Conservation (phyloP, 2,797 vertebrate genomes). For the Cirrhinus mrigala region DNA sequence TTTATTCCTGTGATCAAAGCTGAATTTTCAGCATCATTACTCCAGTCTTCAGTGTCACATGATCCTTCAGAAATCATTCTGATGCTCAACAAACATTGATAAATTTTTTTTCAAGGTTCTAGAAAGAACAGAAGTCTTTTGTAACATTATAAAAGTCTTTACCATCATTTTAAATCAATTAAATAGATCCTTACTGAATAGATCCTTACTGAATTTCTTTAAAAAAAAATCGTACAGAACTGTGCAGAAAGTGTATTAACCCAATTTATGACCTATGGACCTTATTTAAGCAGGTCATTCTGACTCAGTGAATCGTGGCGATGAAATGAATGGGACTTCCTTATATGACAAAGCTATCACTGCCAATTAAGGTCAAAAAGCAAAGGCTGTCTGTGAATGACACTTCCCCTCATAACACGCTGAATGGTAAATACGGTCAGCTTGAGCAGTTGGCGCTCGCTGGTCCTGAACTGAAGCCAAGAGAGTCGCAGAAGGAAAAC, state of each 20-base stretch:
- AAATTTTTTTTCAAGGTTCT: neutral
- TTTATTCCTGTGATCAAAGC: neutral
- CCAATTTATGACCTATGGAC: neutral
- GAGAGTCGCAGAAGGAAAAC: conserved; percentile 21
- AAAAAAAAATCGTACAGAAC: too few species aligned
- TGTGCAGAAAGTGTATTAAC: neutral
- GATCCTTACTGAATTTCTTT: neutral
- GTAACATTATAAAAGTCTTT: neutral
- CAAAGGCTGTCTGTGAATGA: neutral
- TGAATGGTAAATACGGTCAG: conserved; percentile 24
- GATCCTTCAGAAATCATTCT: neutral
- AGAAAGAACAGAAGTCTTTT: neutral
- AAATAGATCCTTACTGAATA: neutral
- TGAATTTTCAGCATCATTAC: neutral
- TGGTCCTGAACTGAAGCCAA: conserved; percentile 36
- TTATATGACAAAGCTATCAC: neutral
- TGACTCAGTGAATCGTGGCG: neutral
- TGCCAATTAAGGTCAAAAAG: conserved; percentile 9
- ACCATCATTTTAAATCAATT: neutral
- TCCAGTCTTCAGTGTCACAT: neutral
- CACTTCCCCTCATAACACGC: conserved; percentile 21
- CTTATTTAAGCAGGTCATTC: neutral
- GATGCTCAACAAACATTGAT: neutral
- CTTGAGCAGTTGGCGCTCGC: neutral
- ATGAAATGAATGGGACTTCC: neutral